These are phyloP conservation scores for Ictidomys tridecemlineatus DNA, from an alignment of 2,113 vertebrate genomes.

Conservation along the genomic window DNA sequence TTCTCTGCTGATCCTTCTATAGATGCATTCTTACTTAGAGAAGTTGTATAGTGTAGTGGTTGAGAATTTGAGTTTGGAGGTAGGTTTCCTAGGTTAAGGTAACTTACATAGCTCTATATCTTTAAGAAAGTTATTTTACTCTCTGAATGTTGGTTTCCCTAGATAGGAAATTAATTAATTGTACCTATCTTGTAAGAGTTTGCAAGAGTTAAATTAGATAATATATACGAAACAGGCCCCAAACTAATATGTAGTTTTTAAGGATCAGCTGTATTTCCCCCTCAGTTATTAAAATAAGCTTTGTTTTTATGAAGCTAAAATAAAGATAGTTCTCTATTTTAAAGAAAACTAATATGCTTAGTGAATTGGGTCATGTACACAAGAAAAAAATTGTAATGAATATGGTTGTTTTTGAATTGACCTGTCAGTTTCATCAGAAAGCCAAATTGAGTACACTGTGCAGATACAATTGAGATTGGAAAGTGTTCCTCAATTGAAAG, in stretches of 20 bases:
- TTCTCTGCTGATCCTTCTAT: background rate
- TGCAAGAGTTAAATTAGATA: background rate
- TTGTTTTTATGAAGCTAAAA: conserved; percentile 24
- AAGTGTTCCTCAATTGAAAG: background rate
- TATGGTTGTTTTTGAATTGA: conserved; percentile 38
- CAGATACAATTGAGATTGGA: conserved; percentile 19
- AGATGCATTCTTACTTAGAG: background rate
- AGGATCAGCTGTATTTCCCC: background rate
- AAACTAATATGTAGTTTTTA: background rate
- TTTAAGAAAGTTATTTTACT: background rate
- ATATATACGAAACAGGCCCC: background rate
- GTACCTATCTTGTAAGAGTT: background rate
- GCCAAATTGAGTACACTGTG: background rate
- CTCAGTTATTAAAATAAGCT: conserved; percentile 4
- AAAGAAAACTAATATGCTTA: background rate
- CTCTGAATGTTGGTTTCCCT: background rate
- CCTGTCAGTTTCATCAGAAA: conserved; percentile 48
- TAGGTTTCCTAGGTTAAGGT: background rate
- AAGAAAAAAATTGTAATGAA: background rate
- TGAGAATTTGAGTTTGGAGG: background rate
- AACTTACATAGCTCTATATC: background rate
- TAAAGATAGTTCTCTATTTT: background rate
- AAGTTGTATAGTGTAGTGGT: background rate
- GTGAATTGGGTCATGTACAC: background rate
- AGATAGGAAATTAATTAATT: background rate